Percentiles rank a stretch among this genome's conserved stretches.
Conservation (phyloP, 2,797 vertebrate genomes). For the Propithecus deckenii region DNA sequence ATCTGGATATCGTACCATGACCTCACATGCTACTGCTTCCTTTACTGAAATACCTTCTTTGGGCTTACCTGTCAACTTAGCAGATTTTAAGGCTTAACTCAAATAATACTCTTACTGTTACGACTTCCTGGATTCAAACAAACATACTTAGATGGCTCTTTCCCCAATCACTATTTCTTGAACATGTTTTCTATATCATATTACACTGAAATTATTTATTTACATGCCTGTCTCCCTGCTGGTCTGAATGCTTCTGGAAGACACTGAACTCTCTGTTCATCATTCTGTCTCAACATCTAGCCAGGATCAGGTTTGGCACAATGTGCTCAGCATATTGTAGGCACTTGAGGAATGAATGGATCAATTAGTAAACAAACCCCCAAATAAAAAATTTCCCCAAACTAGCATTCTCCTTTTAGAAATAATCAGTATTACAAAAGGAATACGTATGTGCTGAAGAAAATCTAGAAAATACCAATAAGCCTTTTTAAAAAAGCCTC, state of each 20-base stretch:
- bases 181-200: neutral
- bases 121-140: neutral
- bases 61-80: neutral
- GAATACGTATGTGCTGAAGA: neutral
- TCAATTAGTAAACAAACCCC: neutral
- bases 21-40: neutral
- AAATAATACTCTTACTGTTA: neutral
- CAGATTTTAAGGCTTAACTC: neutral
- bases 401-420: neutral
- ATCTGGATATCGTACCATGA: neutral
- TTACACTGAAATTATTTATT: neutral
- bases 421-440: neutral
- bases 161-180: neutral
- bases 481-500: neutral
- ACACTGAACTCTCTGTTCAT: neutral
- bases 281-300: neutral
- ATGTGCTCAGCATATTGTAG: neutral
- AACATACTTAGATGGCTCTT: neutral
- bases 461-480: slow-evolving; percentile 3
- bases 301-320: neutral
- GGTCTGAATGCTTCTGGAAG: neutral
- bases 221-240: neutral
- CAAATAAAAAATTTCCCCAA: neutral
- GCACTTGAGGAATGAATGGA: neutral
- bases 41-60: neutral